A percentile compares a stretch with the other conserved stretches of the same genome.
phyloP scores from a whole-genome alignment of 2,113 vertebrate species.

The Chiloscyllium plagiosum region DNA sequence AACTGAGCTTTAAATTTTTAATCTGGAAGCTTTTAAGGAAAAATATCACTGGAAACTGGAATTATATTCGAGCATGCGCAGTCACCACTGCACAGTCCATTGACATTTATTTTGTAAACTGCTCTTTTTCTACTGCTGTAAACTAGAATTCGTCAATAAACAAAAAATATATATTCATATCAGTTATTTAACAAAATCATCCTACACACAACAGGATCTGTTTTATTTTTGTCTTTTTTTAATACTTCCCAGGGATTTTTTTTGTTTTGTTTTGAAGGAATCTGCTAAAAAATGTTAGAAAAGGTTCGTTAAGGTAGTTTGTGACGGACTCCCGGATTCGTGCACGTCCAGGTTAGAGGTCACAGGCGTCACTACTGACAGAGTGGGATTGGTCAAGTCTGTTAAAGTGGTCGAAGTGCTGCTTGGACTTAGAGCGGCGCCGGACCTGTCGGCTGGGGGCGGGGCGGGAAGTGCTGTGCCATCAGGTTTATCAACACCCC shows the following conservation, averaged over 20 bases:
- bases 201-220: slow-evolving; percentile 34
- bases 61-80: slow-evolving; percentile 61
- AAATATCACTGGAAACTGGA: slow-evolving; percentile 24
- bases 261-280: slow-evolving; percentile 31
- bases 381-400: slow-evolving; percentile 98
- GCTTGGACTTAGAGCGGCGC: slow-evolving; percentile 91
- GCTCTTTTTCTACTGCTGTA: slow-evolving; percentile 67
- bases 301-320: slow-evolving; percentile 99
- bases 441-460: slow-evolving; percentile 95
- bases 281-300: slow-evolving; percentile 76
- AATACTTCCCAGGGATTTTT: neutral
- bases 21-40: slow-evolving; percentile 20
- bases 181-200: slow-evolving; percentile 45
- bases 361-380: slow-evolving; percentile 97
- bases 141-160: slow-evolving; percentile 54
- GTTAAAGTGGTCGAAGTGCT: slow-evolving; percentile 98
- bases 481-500: slow-evolving; percentile 98
- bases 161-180: slow-evolving; percentile 60
- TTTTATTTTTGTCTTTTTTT: neutral
- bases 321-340: slow-evolving; percentile 96
- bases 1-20: slow-evolving; percentile 28
- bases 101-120: slow-evolving; percentile 52
- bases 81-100: slow-evolving; percentile 90
- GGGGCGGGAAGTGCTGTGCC: slow-evolving; percentile 90
- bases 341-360: slow-evolving; percentile 99